These are phyloP conservation scores for Columbina picui DNA, from an alignment of 2,113 vertebrate species.

Conservation along the genomic window DNA sequence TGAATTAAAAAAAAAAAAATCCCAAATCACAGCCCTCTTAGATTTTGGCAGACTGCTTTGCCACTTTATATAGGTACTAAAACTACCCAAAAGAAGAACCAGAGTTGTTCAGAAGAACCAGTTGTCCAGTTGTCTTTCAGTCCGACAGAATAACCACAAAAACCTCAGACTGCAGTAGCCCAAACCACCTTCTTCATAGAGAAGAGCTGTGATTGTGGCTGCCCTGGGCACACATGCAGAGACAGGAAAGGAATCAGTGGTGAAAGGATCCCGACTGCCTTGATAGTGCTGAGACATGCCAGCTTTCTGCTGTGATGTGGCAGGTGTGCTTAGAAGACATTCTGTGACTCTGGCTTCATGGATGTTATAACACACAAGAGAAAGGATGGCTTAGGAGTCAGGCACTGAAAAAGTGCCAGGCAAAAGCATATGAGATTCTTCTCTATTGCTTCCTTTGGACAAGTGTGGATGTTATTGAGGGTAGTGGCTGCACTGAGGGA, in stretches of 20 bases:
- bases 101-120: rapidly evolving
- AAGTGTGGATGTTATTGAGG: not conserved
- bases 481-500: not conserved
- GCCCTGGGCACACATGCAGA: rapidly evolving
- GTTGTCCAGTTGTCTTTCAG: no score
- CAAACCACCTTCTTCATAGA: not conserved
- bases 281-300: rapidly evolving
- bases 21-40: not conserved
- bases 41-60: not conserved
- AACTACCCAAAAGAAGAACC: not conserved
- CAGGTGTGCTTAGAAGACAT: not conserved
- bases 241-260: not conserved
- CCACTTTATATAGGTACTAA: not conserved
- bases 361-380: not conserved
- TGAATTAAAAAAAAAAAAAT: not conserved
- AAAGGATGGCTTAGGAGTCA: not conserved
- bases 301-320: not conserved
- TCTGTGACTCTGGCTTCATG: not conserved
- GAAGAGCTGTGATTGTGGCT: not conserved
- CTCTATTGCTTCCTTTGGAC: not conserved
- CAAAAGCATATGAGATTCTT: not conserved
- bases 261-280: not conserved
- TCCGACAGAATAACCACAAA: not conserved
- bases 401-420: not conserved
- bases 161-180: not conserved